Conservation (phyloP, 2,113 vertebrate genomes). For the Rhinoderma darwinii region DNA sequence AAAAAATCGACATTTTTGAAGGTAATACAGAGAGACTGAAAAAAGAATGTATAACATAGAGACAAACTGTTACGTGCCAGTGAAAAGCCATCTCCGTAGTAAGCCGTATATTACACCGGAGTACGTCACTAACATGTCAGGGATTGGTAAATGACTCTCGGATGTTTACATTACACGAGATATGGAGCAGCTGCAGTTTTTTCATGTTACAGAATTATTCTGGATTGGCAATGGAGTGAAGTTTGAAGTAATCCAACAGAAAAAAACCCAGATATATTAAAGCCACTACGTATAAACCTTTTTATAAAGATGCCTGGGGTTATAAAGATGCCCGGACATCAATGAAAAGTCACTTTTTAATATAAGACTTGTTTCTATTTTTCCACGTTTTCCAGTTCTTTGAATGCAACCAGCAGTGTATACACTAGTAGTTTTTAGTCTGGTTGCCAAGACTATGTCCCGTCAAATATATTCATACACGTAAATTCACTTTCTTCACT, state of each 20-base stretch:
- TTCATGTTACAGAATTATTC: not conserved
- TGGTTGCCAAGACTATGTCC: too few relatives aligned
- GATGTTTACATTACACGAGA: not conserved
- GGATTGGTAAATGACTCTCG: not conserved
- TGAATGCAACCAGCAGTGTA: too few relatives aligned
- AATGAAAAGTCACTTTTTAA: not conserved
- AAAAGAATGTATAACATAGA: not conserved
- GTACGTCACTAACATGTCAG: not conserved
- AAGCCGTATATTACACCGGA: not conserved
- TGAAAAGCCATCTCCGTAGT: not conserved
- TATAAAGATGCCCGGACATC: not conserved
- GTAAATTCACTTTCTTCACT: too few relatives aligned
- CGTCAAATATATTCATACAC: too few relatives aligned
- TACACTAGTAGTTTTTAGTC: too few relatives aligned
- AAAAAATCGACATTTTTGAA: not conserved
- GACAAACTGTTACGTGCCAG: too few relatives aligned
- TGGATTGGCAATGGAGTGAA: not conserved
- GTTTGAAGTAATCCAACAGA: not conserved
- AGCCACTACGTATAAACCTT: not conserved
- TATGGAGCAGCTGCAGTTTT: not conserved
- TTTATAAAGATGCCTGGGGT: too few relatives aligned
- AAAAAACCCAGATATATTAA: not conserved
- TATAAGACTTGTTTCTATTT: too few relatives aligned
- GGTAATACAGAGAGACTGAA: not conserved
- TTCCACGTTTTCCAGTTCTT: too few relatives aligned